Conservation (phyloP, 2,797 vertebrate species). For the Acanthis flammea region DNA sequence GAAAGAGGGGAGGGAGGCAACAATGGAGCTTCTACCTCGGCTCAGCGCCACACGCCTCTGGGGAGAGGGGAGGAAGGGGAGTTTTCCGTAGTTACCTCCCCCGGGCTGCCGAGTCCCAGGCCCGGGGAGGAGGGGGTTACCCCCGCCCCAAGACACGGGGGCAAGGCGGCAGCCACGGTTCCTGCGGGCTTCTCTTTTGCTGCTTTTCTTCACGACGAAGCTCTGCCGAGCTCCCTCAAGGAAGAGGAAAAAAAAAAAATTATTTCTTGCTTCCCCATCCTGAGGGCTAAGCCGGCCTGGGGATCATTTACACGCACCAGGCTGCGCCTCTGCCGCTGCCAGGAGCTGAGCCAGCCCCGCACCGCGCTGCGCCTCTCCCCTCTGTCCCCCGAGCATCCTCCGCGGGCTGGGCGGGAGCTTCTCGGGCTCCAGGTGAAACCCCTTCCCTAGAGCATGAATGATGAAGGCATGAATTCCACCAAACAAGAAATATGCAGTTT, state of each 20-base stretch:
- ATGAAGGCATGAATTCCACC: neutral
- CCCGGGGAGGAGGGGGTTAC: neutral
- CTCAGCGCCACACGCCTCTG: neutral
- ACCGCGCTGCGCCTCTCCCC: accelerated
- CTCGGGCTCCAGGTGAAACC: neutral
- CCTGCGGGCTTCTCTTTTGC: neutral
- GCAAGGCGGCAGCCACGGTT: neutral
- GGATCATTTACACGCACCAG: neutral
- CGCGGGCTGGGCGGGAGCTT: neutral
- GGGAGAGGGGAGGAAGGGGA: neutral
- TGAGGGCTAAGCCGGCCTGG: neutral
- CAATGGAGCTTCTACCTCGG: neutral
- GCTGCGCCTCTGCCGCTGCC: neutral
- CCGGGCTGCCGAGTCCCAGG: neutral
- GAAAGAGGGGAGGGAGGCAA: neutral
- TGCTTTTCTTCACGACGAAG: neutral
- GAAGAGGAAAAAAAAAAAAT: accelerated
- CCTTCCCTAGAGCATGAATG: neutral
- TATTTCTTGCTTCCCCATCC: neutral
- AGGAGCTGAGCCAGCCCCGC: neutral
- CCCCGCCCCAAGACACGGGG: neutral
- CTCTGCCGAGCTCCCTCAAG: neutral
- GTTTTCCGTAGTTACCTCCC: neutral
- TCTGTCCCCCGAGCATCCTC: neutral
- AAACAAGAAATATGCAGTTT: neutral